A percentile compares a stretch with the other conserved stretches of the same genome.
phyloP scores from a whole-genome alignment of 2,113 vertebrate species.

The Anarhynchus alexandrinus region DNA sequence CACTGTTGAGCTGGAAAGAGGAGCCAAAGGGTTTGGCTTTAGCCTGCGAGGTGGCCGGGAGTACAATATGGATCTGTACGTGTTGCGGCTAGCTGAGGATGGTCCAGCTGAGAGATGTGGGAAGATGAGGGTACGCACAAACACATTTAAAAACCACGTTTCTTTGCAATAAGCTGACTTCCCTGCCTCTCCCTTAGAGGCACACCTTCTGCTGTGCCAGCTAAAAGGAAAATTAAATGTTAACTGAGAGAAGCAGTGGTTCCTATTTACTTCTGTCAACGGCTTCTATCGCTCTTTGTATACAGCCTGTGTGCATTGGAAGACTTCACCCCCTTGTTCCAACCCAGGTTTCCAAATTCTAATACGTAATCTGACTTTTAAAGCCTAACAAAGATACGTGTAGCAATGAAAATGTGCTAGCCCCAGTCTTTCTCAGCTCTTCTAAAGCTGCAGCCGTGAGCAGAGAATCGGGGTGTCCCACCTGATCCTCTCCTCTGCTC shows the following conservation, averaged over 20 bases:
- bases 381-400: not conserved
- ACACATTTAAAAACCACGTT: not conserved
- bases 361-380: not conserved
- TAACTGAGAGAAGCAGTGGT: not conserved
- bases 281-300: not conserved
- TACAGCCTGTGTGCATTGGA: not conserved
- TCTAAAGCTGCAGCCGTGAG: not conserved
- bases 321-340: not conserved
- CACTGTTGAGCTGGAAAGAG: conserved; percentile 95
- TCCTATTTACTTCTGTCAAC: not conserved
- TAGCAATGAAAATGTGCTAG: not conserved
- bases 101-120: conserved; percentile 95
- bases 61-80: conserved; percentile 99
- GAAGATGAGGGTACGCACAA: conserved; percentile 91
- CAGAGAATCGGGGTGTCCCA: not conserved
- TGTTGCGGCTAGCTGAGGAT: conserved; percentile 94
- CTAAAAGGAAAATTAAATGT: not conserved
- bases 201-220: not conserved
- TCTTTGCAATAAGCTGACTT: not conserved
- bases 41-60: conserved; percentile 95
- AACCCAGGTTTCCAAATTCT: not conserved
- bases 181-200: not conserved
- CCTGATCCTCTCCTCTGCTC: not conserved
- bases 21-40: conserved; percentile 98
- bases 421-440: not conserved